Evolutionary conservation across 2,113 vertebrate genomes (phyloP).

Genomic region (Daboia siamensis): DNA sequence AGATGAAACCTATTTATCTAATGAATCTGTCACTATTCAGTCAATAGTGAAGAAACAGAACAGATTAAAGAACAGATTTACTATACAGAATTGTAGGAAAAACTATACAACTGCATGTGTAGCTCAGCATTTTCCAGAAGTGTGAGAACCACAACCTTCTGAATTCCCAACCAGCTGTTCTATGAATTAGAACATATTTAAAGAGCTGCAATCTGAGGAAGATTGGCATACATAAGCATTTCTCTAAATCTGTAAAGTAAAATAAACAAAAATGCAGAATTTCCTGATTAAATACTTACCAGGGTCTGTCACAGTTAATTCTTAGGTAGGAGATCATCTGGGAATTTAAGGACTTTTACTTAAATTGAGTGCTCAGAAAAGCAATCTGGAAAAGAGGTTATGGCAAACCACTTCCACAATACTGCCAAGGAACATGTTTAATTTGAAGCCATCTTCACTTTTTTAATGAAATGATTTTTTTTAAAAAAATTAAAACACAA

Average conservation of each 20-base stretch:
- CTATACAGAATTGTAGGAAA: conserved; percentile 30
- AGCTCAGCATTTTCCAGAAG: not conserved
- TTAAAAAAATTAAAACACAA: not conserved
- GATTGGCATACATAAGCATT: not conserved
- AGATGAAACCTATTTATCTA: not conserved
- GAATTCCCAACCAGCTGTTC: not conserved
- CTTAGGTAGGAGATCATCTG: not conserved
- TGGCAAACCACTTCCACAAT: not conserved
- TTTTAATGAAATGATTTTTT: conserved; percentile 9
- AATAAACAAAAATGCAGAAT: conserved; percentile 13
- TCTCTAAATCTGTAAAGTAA: conserved; percentile 28
- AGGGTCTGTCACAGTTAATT: not conserved
- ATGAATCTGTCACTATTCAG: not conserved
- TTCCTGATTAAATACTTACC: not conserved
- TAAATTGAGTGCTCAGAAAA: not conserved
- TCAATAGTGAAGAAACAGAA: not conserved
- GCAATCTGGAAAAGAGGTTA: not conserved
- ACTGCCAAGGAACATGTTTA: not conserved
- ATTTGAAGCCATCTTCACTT: not conserved
- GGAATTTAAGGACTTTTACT: not conserved
- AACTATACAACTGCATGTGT: conserved; percentile 10
- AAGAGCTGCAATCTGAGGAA: not conserved
- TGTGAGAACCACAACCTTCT: not conserved
- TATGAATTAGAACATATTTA: not conserved
- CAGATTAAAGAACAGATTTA: not conserved